These are phyloP conservation scores for Pseudomugil tenellus DNA, from an alignment of 2,797 vertebrate species.

Conservation along the genomic window DNA sequence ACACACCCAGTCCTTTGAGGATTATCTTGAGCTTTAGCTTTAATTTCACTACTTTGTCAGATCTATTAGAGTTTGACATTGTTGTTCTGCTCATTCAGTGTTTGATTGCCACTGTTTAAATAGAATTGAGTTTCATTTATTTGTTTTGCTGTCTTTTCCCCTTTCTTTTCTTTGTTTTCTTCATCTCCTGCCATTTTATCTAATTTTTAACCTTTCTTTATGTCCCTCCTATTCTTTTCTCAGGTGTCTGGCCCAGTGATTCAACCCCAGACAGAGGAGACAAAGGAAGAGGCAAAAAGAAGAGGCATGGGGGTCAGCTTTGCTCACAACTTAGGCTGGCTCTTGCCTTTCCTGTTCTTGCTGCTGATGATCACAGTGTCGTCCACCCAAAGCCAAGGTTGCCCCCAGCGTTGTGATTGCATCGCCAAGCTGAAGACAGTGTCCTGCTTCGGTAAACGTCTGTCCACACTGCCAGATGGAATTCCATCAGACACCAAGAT, in stretches of 20 bases:
- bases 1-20: slow-evolving; percentile 40
- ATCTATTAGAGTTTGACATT: slow-evolving; percentile 68
- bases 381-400: slow-evolving; percentile 77
- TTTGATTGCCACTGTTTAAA: slow-evolving; percentile 57
- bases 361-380: slow-evolving; percentile 80
- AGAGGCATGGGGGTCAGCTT: slow-evolving; percentile 83
- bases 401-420: slow-evolving; percentile 94
- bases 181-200: background rate
- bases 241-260: slow-evolving; percentile 86
- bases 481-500: slow-evolving; percentile 90
- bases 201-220: slow-evolving; percentile 10
- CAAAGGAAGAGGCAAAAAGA: slow-evolving; percentile 36
- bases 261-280: slow-evolving; percentile 60
- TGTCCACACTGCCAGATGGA: slow-evolving; percentile 90
- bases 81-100: slow-evolving; percentile 63
- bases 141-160: slow-evolving; percentile 52
- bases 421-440: slow-evolving; percentile 83
- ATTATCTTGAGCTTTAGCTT: slow-evolving; percentile 50
- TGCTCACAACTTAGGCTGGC: slow-evolving; percentile 78
- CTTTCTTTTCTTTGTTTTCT: background rate
- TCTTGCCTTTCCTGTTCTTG: slow-evolving; percentile 82
- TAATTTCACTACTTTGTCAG: slow-evolving; percentile 56
- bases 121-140: slow-evolving; percentile 55
- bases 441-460: slow-evolving; percentile 88
- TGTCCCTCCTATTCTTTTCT: slow-evolving; percentile 38